Evolutionary conservation across 92 coral and sea anemone species (phyloP).

Genomic region (Heliopora coerulea): DNA sequence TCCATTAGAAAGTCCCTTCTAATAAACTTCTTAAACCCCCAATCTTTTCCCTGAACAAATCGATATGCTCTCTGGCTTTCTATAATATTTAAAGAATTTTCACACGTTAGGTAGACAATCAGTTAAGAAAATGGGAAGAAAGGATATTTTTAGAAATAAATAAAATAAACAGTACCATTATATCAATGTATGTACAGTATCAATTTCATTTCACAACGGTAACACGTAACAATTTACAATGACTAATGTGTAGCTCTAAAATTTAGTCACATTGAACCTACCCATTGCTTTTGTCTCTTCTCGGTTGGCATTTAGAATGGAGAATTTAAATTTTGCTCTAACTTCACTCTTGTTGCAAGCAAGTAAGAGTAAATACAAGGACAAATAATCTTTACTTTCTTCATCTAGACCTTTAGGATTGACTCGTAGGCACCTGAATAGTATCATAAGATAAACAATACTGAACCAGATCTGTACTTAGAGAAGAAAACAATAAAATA

Average conservation of each 20-base stretch:
- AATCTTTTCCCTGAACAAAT: constrained; percentile 99
- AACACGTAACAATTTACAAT: too few species aligned
- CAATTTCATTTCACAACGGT: too few species aligned
- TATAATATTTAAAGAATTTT: constrained; percentile 20
- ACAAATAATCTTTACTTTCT: constrained; percentile 98
- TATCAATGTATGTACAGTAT: too few species aligned
- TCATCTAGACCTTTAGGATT: constrained; percentile 98
- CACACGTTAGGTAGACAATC: too few species aligned
- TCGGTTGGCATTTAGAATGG: constrained; percentile 94
- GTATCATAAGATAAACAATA: neutral
- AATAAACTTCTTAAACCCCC: constrained; percentile 99
- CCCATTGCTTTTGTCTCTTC: constrained; percentile 99
- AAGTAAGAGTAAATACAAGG: constrained; percentile 81
- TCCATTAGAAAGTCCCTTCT: constrained; percentile 98
- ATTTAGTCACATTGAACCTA: constrained; percentile 8
- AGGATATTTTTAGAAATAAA: too few species aligned
- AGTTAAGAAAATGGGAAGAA: too few species aligned
- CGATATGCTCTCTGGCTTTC: constrained; percentile 99
- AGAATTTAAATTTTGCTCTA: constrained; percentile 96
- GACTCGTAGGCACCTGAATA: constrained; percentile 85
- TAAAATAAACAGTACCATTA: too few species aligned
- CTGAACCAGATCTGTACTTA: too few species aligned
- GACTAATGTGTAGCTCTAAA: too few species aligned
- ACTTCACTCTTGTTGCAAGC: constrained; percentile 98
- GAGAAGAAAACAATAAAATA: too few species aligned